phyloP scores from a whole-genome alignment of 2,113 vertebrate genomes.

The Myocastor coypus region DNA sequence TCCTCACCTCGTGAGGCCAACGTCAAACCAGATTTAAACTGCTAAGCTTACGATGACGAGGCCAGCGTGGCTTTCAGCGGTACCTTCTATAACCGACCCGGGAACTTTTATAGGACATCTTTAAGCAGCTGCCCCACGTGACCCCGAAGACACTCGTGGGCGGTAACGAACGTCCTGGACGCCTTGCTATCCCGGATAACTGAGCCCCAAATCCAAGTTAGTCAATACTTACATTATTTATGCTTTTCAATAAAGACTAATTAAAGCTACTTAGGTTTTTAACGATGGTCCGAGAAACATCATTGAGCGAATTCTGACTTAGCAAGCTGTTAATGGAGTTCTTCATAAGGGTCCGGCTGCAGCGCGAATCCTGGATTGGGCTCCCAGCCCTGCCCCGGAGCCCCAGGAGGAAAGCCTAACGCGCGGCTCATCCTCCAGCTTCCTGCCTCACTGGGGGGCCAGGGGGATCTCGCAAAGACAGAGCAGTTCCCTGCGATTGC shows the following conservation, averaged over 20 bases:
- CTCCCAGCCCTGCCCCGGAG: neutral
- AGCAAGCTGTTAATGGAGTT: constrained; percentile 49
- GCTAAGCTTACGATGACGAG: neutral
- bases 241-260: constrained; percentile 67
- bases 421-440: neutral
- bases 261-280: constrained; percentile 75
- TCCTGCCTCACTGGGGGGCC: neutral
- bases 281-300: constrained; percentile 23
- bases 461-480: neutral
- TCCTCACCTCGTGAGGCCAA: neutral
- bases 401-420: too few relatives aligned
- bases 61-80: neutral
- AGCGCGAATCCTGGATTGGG: neutral
- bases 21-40: constrained; percentile 41
- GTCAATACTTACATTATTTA: constrained; percentile 55
- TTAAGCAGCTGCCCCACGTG: constrained; percentile 8
- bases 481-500: neutral
- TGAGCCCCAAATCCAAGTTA: constrained; percentile 11
- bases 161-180: neutral
- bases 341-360: constrained; percentile 53
- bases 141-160: neutral
- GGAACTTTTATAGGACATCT: constrained; percentile 21
- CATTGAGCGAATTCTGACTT: constrained; percentile 63
- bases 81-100: neutral
- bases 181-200: neutral